Evolutionary conservation across 2,113 vertebrate genomes (phyloP), one percentile per base, ranked within the genome.

Genomic region (Onychostoma macrolepis): DNA sequence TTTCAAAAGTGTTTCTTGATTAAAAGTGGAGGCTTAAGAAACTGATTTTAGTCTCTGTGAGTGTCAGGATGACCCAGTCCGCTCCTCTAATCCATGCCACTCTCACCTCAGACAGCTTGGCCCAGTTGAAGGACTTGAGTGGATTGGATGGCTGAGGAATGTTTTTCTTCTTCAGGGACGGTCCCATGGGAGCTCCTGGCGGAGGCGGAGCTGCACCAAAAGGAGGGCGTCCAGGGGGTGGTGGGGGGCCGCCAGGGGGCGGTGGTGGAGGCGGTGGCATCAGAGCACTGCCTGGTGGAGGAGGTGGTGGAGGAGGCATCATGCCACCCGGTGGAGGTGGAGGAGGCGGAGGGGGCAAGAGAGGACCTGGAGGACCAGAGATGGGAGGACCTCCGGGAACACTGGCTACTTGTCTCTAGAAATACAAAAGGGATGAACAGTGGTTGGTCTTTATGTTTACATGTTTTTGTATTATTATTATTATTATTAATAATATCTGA

Each of bases 91-190:
- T 38, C 61, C 41, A 41, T 48, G 6, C 10, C 38, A 13, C 11
- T 82, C 94, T 96, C 91, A 99, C 98, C 96, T 99, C 98, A 21
- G 97, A 94, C 72, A 99, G 93, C 93, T 99, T 99, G 87, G 95
- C 94, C 98, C 98, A 99, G 94, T 99, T 99, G 95, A 99, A 99
- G 86, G 98, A 99, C 90, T 99, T 99, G 85, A 99, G 97, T 6
- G 98, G 94, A 0, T 99, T 98, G 0, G 96, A 90, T 0, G 98
- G 97, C 91, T 99, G 97, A 33, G 98, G 98, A 91, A 98, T 97
- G 91, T 95, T 99, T 91, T 99, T 99, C 95, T 94, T 99, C 93
- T 97, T 98, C 43, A 97, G 88, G 11, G 93, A 90, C 0, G 93
- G 92, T 17, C 97, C 97, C 74, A 97, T 15, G 0, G 97, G 97